Percentiles rank a stretch among this genome's conserved stretches.
Conservation (phyloP, 30 jellyfish, hydroid and myxozoan species). For the Rhopilema esculentum region DNA sequence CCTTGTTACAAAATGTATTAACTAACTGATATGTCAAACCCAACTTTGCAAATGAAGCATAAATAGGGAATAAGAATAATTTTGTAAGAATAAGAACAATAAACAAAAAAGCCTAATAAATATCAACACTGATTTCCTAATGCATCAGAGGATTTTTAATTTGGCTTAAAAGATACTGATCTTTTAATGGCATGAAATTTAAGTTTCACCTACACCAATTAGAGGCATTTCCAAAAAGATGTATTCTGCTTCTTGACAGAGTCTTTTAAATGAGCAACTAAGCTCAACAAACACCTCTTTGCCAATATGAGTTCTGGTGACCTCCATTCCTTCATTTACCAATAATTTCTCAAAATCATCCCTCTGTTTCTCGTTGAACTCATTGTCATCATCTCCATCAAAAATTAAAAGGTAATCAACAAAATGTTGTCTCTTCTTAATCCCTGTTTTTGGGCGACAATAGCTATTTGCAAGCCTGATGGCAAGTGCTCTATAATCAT, state of each 20-base stretch:
- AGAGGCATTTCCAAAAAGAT: constrained; percentile 91
- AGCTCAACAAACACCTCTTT: constrained; percentile 73
- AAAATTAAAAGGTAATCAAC: constrained; percentile 82
- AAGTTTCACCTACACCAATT: constrained; percentile 76
- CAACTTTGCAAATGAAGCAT: too few species aligned
- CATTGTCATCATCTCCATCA: constrained; percentile 62
- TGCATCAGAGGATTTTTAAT: too few species aligned
- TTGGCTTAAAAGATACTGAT: too few species aligned
- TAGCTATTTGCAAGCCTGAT: constrained; percentile 55
- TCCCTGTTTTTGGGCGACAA: constrained; percentile 24
- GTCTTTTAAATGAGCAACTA: constrained; percentile 83
- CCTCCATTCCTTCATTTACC: constrained; percentile 58
- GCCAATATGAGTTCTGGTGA: constrained; percentile 56
- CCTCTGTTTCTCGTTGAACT: constrained; percentile 44
- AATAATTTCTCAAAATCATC: constrained; percentile 65
- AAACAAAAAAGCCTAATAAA: too few species aligned
- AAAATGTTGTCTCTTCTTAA: constrained; percentile 25
- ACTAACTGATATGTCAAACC: too few species aligned
- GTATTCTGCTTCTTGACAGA: constrained; percentile 92
- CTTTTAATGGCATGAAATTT: too few species aligned
- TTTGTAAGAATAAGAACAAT: too few species aligned
- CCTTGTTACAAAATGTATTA: too few species aligned
- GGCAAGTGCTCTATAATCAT: constrained; percentile 67
- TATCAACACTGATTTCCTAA: too few species aligned
- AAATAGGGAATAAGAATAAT: too few species aligned